phyloP scores from a whole-genome alignment of 2,113 vertebrate genomes.

The Anhinga rufa region DNA sequence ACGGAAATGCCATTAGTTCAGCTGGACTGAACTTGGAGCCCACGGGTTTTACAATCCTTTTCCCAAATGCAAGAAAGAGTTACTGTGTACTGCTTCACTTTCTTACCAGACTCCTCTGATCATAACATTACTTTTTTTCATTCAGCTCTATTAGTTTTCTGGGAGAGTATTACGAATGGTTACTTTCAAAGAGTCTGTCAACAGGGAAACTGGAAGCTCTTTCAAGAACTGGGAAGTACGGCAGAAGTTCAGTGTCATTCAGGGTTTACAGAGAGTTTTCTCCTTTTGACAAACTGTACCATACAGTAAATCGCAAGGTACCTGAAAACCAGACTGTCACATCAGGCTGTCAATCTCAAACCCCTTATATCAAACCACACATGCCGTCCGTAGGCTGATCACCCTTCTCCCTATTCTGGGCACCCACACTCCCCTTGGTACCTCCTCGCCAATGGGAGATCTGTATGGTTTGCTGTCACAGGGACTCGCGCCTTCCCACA shows the following conservation, averaged over 20 bases:
- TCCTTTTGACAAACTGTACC: not conserved
- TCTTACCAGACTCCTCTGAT: not conserved
- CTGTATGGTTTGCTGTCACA: not conserved
- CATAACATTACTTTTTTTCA: not conserved
- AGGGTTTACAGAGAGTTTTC: not conserved
- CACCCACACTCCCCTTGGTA: no score
- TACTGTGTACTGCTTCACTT: not conserved
- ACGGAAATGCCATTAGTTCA: fast-evolving
- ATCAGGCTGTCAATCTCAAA: not conserved
- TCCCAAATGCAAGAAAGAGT: not conserved
- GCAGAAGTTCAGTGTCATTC: not conserved
- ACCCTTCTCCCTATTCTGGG: not conserved
- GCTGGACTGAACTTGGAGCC: not conserved
- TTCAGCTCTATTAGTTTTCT: not conserved
- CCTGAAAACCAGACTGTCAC: not conserved
- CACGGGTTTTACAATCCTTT: not conserved
- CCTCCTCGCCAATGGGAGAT: fast-evolving
- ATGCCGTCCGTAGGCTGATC: fast-evolving
- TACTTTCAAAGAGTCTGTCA: not conserved
- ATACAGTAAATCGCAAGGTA: not conserved
- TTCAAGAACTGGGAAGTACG: not conserved
- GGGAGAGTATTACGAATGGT: not conserved
- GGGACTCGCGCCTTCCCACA: not conserved
- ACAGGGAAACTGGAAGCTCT: not conserved
- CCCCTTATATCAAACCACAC: not conserved